phyloP scores from a whole-genome alignment of 2,888 invertebrate species.

The Thymelicus lineola region DNA sequence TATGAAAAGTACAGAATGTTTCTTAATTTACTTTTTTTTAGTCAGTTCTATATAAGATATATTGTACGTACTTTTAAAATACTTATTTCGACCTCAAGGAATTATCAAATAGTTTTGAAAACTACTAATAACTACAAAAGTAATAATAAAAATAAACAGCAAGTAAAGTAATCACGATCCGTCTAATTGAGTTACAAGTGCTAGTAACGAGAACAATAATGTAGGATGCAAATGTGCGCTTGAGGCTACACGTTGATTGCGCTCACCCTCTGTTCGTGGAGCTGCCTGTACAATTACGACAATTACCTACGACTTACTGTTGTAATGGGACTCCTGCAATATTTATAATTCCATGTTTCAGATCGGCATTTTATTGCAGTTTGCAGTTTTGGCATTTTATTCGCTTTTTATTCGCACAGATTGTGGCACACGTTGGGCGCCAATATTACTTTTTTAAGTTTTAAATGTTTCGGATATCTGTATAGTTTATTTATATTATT shows the following conservation, averaged over 20 bases:
- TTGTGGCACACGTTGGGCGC: not conserved
- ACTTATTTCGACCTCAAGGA: too few relatives aligned
- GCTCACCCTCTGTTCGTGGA: not conserved
- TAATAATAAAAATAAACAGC: not conserved
- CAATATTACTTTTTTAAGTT: not conserved
- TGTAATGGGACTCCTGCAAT: conserved; percentile 4
- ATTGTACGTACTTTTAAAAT: too few relatives aligned
- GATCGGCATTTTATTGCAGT: conserved; percentile 2
- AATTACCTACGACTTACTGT: not conserved
- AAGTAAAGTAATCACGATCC: not conserved
- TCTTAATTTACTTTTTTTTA: too few relatives aligned
- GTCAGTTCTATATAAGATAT: too few relatives aligned
- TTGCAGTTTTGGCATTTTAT: not conserved
- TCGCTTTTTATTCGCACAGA: not conserved
- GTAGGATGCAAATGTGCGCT: conserved; percentile 3
- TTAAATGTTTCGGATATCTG: too few relatives aligned
- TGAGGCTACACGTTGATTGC: conserved; percentile 6
- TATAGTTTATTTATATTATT: too few relatives aligned
- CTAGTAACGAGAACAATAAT: not conserved
- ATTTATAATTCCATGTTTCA: conserved; percentile 3
- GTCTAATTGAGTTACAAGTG: not conserved
- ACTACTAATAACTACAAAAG: not conserved
- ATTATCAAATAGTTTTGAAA: not conserved
- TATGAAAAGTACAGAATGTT: too few relatives aligned
- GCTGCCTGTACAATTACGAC: not conserved